phyloP scores from a whole-genome alignment of 2,888 invertebrate species.

The Latrodectus hesperus region DNA sequence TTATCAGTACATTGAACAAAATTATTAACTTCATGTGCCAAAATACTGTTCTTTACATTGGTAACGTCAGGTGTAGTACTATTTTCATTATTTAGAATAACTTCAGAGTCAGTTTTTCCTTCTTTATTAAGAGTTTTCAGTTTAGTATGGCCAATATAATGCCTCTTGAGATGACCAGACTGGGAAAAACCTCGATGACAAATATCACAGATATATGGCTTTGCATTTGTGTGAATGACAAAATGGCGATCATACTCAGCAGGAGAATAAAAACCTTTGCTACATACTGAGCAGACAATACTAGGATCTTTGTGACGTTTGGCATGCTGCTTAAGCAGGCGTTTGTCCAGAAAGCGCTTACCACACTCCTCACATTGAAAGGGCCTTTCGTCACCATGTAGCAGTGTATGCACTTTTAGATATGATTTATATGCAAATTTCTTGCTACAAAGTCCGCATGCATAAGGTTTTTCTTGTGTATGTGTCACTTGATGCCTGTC shows the following conservation, averaged over 20 bases:
- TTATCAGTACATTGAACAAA: no score
- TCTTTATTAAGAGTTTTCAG: background rate
- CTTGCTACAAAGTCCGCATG: background rate
- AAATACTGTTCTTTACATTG: no score
- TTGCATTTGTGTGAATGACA: slow-evolving; percentile 2
- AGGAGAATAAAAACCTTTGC: background rate
- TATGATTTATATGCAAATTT: background rate
- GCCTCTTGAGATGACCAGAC: background rate
- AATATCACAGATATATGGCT: background rate
- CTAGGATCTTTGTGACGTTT: background rate
- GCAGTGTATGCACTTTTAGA: background rate
- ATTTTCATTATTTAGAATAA: no score
- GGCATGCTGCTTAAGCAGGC: background rate
- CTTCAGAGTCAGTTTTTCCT: no score
- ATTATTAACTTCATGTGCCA: no score
- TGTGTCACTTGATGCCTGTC: background rate
- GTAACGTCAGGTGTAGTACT: no score
- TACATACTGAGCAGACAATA: slow-evolving; percentile 2
- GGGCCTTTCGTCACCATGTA: background rate
- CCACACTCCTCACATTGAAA: background rate
- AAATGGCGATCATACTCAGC: slow-evolving; percentile 1
- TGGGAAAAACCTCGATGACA: background rate
- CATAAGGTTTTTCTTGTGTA: background rate
- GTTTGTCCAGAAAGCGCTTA: background rate
- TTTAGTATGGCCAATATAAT: background rate